Conservation (phyloP, 2,113 vertebrate genomes). For the Podilymbus podiceps region DNA sequence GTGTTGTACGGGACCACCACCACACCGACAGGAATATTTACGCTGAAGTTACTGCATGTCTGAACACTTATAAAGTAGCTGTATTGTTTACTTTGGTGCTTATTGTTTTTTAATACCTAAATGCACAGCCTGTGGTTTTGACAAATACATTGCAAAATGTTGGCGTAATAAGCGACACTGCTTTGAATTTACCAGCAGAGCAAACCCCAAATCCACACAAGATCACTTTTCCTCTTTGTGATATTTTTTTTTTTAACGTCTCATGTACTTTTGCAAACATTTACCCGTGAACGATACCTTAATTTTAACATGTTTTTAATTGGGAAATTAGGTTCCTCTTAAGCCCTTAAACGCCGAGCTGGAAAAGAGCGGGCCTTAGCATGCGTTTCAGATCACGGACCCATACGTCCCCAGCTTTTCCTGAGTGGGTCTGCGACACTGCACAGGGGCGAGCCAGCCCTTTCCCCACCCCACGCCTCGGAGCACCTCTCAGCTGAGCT, state of each 20-base stretch:
- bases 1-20: constrained; percentile 4
- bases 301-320: neutral
- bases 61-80: constrained; percentile 24
- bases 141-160: neutral
- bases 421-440: neutral
- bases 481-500: neutral
- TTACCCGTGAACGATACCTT: neutral
- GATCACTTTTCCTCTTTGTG: neutral
- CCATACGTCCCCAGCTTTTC: neutral
- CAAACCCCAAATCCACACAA: neutral
- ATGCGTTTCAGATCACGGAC: neutral
- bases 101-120: neutral
- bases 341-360: neutral
- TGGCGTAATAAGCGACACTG: neutral
- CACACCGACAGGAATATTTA: constrained; percentile 39
- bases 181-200: neutral
- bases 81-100: neutral
- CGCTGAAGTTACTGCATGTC: neutral
- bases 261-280: neutral
- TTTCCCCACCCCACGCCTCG: neutral
- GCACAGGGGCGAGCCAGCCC: neutral
- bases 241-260: neutral
- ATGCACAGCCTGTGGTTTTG: neutral
- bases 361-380: neutral
- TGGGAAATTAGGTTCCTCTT: neutral